These are phyloP conservation scores for Cromileptes altivelis DNA, from an alignment of 2,113 vertebrate species.

Conservation along the genomic window DNA sequence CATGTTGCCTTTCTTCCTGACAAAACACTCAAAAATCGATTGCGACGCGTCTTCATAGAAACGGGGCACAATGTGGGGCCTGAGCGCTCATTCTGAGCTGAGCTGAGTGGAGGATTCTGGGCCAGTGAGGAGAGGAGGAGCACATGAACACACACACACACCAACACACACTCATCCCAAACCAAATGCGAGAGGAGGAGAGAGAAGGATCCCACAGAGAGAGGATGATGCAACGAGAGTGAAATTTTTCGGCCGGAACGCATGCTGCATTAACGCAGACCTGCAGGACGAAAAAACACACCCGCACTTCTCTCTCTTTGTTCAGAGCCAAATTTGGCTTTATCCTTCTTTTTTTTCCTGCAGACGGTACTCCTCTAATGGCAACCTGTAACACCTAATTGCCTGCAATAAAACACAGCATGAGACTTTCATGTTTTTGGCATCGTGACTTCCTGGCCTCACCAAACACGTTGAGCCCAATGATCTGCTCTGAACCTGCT, in stretches of 20 bases:
- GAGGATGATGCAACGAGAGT: slow-evolving; percentile 84
- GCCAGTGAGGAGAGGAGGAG: slow-evolving; percentile 59
- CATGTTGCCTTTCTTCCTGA: slow-evolving; percentile 68
- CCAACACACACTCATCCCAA: slow-evolving; percentile 56
- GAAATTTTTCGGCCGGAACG: slow-evolving; percentile 79
- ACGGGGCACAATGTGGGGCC: slow-evolving; percentile 68
- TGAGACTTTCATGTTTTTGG: slow-evolving; percentile 63
- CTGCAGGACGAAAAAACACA: slow-evolving; percentile 71
- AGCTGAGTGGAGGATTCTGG: slow-evolving; percentile 76
- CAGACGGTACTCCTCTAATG: slow-evolving; percentile 48
- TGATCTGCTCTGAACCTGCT: slow-evolving; percentile 48
- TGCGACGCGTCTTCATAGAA: slow-evolving; percentile 64
- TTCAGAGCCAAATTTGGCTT: slow-evolving; percentile 67
- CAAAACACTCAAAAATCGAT: slow-evolving; percentile 74
- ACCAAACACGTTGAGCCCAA: slow-evolving; percentile 31
- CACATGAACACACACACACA: slow-evolving; percentile 61
- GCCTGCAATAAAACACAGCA: slow-evolving; percentile 68
- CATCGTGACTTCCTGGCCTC: slow-evolving; percentile 54
- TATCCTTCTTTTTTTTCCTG: slow-evolving; percentile 30
- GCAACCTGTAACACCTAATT: slow-evolving; percentile 74
- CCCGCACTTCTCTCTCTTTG: slow-evolving; percentile 53
- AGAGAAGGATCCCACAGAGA: slow-evolving; percentile 76
- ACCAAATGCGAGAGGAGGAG: slow-evolving; percentile 73
- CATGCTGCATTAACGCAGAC: slow-evolving; percentile 78
- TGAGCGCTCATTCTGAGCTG: slow-evolving; percentile 64